Base-by-base conservation (phyloP, 35 echinoderm and acorn worm species). In the Heliocidaris tuberculata region DNA sequence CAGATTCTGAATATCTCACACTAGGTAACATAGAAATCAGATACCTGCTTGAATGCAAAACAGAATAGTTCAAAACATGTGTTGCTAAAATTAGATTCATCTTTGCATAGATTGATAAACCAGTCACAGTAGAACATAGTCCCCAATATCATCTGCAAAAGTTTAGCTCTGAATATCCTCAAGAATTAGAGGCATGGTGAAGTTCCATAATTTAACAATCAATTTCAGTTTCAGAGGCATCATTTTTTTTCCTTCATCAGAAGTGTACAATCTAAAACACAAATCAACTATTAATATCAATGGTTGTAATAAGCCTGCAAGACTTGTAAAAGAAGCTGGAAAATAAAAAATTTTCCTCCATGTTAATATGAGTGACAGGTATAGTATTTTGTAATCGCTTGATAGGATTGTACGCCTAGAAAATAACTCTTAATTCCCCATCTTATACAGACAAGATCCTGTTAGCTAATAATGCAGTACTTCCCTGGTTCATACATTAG, bases 401-500 rank as follows among this genome's bases (percentile, higher is more conserved):
- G 27, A 78, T 78, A 24, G 65, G 65, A 19, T 78, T 78, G 27
- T 19, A 78, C 65, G 27, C 65, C 65, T 27, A 78, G 65, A 78
- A 78, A 78, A 78, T 78, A 78, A n/a, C 65, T 56, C 52, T 56
- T 56, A 42, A 42, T 42, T 42, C 35, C 35, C 21, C 65, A 78
- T 7, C 65, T 78, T 78, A 78, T 24, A 78, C 21, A 78, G 65
- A 78, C 21, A 78, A 78, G 19, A 78, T 78, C 65, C 65, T 78
- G 24, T 78, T 78, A 78, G 65, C 27, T 78, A 7, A 78, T 78
- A 78, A 78, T 78, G 65, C 65, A n/a, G 27, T 7, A 78, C 65
- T 27, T 78, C 65, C 65, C 65, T n/a, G 65, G 65, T 78, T 78
- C 65, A 78, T 78, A 78, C 65, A 78, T 78, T 29, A 78, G 65